phyloP scores from a whole-genome alignment of 2,113 vertebrate genomes.

The Cottus gobio region DNA sequence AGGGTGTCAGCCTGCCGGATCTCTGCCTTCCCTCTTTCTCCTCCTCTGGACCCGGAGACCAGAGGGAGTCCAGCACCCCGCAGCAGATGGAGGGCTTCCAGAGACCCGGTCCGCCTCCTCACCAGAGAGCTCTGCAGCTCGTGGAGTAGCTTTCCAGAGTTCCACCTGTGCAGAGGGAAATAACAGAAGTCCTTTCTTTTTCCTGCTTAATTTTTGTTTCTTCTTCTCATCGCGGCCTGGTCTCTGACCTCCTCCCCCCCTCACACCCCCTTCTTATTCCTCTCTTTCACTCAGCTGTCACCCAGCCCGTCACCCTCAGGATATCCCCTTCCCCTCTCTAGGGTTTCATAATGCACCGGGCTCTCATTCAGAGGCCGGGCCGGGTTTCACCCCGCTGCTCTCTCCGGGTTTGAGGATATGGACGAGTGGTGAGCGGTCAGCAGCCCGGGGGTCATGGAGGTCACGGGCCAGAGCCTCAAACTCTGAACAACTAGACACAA shows the following conservation, averaged over 20 bases:
- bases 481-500: conserved; percentile 8
- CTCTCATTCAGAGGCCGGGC: conserved; percentile 35
- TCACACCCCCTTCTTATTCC: background rate
- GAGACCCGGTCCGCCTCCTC: background rate
- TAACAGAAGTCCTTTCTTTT: conserved; percentile 10
- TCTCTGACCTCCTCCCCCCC: conserved; percentile 18
- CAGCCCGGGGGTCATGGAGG: conserved; percentile 28
- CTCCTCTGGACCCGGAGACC: conserved; percentile 27
- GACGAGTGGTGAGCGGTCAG: conserved; percentile 8
- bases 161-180: conserved; percentile 9
- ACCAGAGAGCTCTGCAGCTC: conserved; percentile 35
- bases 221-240: background rate
- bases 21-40: conserved; percentile 6
- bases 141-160: conserved; percentile 33
- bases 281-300: conserved; percentile 66
- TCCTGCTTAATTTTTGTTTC: background rate
- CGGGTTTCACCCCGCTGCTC: conserved; percentile 41
- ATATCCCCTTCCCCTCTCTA: conserved; percentile 70
- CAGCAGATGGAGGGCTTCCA: conserved; percentile 46
- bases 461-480: conserved; percentile 23
- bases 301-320: conserved; percentile 61
- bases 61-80: conserved; percentile 31
- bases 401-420: conserved; percentile 16
- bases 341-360: conserved; percentile 64
- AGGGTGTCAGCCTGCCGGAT: conserved; percentile 40